phyloP scores from a whole-genome alignment of 2,113 vertebrate species.

The Oplegnathus fasciatus region DNA sequence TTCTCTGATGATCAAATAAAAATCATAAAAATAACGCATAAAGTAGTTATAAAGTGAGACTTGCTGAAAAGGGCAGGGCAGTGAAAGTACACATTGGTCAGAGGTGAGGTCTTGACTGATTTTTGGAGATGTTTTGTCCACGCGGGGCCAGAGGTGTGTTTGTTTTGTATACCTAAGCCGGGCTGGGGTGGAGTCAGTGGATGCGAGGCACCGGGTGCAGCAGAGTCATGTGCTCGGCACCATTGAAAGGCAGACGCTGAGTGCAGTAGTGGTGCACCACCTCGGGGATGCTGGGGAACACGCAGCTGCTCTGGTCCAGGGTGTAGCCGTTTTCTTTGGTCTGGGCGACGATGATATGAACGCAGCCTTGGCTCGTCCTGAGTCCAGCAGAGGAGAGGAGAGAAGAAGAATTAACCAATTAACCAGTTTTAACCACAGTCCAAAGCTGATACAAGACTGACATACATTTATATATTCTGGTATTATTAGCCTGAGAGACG shows the following conservation, averaged over 20 bases:
- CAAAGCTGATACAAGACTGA: not conserved
- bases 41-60: not conserved
- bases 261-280: slow-evolving; percentile 90
- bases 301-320: slow-evolving; percentile 89
- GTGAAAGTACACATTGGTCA: slow-evolving; percentile 22
- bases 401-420: not conserved
- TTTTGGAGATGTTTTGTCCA: slow-evolving; percentile 14
- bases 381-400: not conserved
- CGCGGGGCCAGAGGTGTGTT: slow-evolving; percentile 36
- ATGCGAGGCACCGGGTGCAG: slow-evolving; percentile 86
- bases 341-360: slow-evolving; percentile 94
- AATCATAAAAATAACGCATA: not conserved
- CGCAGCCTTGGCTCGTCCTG: slow-evolving; percentile 93
- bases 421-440: not conserved
- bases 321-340: slow-evolving; percentile 92
- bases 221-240: slow-evolving; percentile 91
- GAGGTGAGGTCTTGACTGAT: slow-evolving; percentile 18
- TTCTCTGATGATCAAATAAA: slow-evolving; percentile 5
- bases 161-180: slow-evolving; percentile 38
- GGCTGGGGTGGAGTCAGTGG: slow-evolving; percentile 55
- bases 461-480: not conserved
- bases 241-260: slow-evolving; percentile 90
- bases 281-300: slow-evolving; percentile 90
- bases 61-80: not conserved
- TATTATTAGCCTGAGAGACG: not conserved